These are phyloP conservation scores for Glandiceps talaboti DNA, from an alignment of 53 echinoderm and acorn worm genomes.

Conservation along the genomic window DNA sequence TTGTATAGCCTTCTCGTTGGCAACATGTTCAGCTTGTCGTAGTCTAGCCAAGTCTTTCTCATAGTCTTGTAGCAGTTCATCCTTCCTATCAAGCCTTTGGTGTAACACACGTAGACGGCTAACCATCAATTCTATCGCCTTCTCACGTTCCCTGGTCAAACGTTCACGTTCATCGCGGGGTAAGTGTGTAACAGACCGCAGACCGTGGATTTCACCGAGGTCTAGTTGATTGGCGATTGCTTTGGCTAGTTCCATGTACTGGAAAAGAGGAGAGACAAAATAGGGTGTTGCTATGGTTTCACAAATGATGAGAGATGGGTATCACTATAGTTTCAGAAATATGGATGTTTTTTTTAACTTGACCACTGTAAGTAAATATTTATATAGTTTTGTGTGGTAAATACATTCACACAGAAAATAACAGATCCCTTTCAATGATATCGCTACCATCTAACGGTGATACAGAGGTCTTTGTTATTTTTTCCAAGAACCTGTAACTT, in stretches of 20 bases:
- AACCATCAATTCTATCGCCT: constrained; percentile 55
- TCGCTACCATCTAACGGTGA: no score
- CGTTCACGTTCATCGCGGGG: constrained; percentile 79
- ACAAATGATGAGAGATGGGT: no score
- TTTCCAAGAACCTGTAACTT: no score
- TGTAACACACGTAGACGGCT: constrained; percentile 72
- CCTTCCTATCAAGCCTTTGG: constrained; percentile 93
- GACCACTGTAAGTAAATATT: no score
- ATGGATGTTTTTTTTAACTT: no score
- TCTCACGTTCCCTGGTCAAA: constrained; percentile 39
- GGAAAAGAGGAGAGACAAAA: no score
- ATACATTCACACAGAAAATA: no score
- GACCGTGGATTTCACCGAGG: constrained; percentile 80
- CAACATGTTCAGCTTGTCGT: constrained; percentile 78
- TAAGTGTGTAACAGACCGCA: constrained; percentile 70
- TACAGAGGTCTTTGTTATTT: no score
- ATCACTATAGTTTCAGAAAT: no score
- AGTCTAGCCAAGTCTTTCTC: constrained; percentile 95
- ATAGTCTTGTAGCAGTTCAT: constrained; percentile 72
- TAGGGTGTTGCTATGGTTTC: no score
- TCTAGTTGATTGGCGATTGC: constrained; percentile 52
- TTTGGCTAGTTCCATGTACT: constrained; percentile 70
- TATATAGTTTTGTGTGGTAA: no score
- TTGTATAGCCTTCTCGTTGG: constrained; percentile 77
- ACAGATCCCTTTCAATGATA: no score